Base-by-base conservation (phyloP, 37 sponge, comb jelly and placozoan species). In the Diacarnus erythraeanus region DNA sequence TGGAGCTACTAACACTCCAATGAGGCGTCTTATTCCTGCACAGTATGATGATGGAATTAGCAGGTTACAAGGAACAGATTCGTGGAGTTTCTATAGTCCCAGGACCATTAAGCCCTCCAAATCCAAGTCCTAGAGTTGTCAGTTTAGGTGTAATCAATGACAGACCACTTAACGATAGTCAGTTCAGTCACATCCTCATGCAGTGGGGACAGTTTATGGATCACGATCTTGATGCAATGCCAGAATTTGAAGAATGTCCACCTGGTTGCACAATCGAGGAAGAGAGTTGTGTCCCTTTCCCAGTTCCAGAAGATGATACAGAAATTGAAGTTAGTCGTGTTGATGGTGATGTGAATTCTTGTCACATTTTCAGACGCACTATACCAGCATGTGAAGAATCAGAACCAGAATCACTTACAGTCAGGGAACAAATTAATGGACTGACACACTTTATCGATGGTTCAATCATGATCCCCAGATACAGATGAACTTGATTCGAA, bases 191-290 rank as follows among this genome's bases (percentile, higher is more conserved):
- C 73, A 79, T 98, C 70, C 76, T 96, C 58, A 91, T 98, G 92
- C 92, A 91, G 57, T 96, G 91, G 88, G 96, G 96, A 2, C 96
- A 98, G 77, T 95, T 96, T 60, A 58, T 96, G 23, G 99, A 98
- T 39, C 99, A 98, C 66, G 99, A 98, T 71, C 33, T 87, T 25
- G 84, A 71, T 29, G 59, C 85, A 20, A 23, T 77, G 1, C 91
- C 89, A 5, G 77, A 59, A 29, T 51, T 81, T 30, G 42, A 34
- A 2, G 76, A 41, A 6, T 47, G 51, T 47, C 51, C 51, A 12
- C 6, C 10, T 47, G 51, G 51, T 12, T 47, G 51, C 51, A 15
- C 51, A 47, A 47, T 47, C 12, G 51, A 47, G 6, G 51, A 47
- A 6, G 51, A 47, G 6, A 6, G 51, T 47, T 87, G 88, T 34